phyloP scores from a whole-genome alignment of 2,113 vertebrate genomes.

The Anolis sagrei region DNA sequence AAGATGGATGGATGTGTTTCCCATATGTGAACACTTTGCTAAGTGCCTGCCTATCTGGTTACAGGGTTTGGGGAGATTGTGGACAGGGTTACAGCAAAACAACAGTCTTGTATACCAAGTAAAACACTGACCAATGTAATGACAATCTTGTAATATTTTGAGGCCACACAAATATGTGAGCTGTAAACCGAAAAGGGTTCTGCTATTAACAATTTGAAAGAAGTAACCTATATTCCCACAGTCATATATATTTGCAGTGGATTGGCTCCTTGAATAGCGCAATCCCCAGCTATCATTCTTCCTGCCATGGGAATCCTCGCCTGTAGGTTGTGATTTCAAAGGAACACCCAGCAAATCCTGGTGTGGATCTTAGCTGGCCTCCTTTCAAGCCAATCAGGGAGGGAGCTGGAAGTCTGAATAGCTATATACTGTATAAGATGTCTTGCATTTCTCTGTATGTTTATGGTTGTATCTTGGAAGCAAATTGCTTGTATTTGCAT shows the following conservation, averaged over 20 bases:
- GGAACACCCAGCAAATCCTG: too few relatives aligned
- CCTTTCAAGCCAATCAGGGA: too few relatives aligned
- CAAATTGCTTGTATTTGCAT: too few relatives aligned
- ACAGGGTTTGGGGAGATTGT: neutral
- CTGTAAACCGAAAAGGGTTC: neutral
- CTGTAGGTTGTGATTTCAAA: too few relatives aligned
- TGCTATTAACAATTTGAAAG: neutral
- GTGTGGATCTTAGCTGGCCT: too few relatives aligned
- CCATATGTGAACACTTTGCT: slow-evolving; percentile 26
- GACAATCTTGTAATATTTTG: neutral
- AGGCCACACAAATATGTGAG: neutral
- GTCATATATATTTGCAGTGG: neutral
- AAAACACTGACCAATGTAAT: neutral
- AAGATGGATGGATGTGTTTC: slow-evolving; percentile 33
- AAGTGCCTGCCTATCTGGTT: slow-evolving; percentile 26
- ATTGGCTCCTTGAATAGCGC: too few relatives aligned
- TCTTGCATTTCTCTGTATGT: too few relatives aligned
- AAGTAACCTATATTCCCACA: neutral
- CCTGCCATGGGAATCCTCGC: too few relatives aligned
- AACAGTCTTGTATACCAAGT: slow-evolving; percentile 4
- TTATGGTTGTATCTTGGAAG: too few relatives aligned
- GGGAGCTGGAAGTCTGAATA: too few relatives aligned
- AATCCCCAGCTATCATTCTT: too few relatives aligned
- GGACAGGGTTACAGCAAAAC: neutral
- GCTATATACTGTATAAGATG: too few relatives aligned